Evolutionary conservation across 2,113 vertebrate genomes (phyloP), one percentile per base, ranked within the genome.

Genomic region (Motacilla tschutschensis): DNA sequence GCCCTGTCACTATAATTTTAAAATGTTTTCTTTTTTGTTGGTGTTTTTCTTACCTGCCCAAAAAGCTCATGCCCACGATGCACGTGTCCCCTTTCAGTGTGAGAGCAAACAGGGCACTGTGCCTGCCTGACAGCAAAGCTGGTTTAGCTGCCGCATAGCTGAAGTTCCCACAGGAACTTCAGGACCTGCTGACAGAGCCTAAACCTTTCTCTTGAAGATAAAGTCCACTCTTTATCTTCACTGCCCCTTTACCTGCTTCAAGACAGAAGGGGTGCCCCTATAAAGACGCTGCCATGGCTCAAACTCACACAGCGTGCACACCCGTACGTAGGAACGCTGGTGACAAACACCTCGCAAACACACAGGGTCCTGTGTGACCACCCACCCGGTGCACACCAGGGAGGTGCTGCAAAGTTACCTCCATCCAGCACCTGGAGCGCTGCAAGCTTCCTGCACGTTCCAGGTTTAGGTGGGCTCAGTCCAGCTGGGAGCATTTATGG

Each of bases 321-420:
- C 12, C 24, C 1, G 0, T 3, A 1, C 3, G 1, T 0, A 2
- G 5, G 2, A 51, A 14, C 0, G 0, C 41, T 44, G 57, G 35
- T 66, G 70, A 65, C 59, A 69, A 36, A 63, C 21, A 2, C 18
- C 21, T 58, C 47, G 19, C 10, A 40, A 53, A 14, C 43, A 22
- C 4, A 0, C 2, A 1, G 6, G 14, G 10, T 12, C 33, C 28
- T 5, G 16, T 14, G 67, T 8, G 36, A 33, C 2, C 8, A 25
- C 18, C 13, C 28, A 20, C 26, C 48, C 47, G 26, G 3, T 0
- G 12, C 29, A 4, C 17, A 6, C 2, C 28, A 26, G 24, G 31
- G 25, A 33, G 20, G 28, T 4, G 1, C 73, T 65, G 50, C 41
- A 8, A n/a, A 43, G 28, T 22, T 12, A 29, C 21, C 20, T 31